Base-by-base conservation (phyloP, 1,140 invertebrate species). In the Heliconius hermathena region DNA sequence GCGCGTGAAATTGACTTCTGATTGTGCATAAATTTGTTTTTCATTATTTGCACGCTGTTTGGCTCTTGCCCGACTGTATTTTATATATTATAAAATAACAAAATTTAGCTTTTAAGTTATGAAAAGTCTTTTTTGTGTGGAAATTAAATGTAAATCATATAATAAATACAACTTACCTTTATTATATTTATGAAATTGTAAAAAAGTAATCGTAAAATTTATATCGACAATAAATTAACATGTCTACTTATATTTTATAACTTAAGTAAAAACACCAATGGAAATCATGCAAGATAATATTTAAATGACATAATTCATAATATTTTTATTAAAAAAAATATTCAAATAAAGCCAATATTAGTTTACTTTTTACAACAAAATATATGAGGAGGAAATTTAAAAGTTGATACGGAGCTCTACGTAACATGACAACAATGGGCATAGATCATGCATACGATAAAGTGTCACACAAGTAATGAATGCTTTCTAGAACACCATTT, bases 1-100 rank as follows among this genome's bases (percentile, higher is more conserved):
- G 60, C 60, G 60, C 60, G 60, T 66, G 60, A 66, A 66, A 66
- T 66, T 66, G 60, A 66, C 60, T 66, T 66, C 26, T 66, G 60
- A 66, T 66, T 66, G 60, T 29, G 60, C 60, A 66, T 66, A 66
- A 66, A 66, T 66, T 66, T 66, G 60, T 66, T 66, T n/a, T 66
- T 66, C 60, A 66, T 66, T 66, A 66, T 66, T 66, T 66, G 60
- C 26, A 66, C 60, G 60, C 60, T 2, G 60, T n/a, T 22, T 22
- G 54, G 54, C 13, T 22, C 26, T 26, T 29, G 0, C 13, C 60
- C 22, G 13, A 13, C 60, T 22, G 60, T 66, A 13, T 66, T 66
- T 66, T 13, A 66, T 26, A 26, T n/a, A n/a, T n/a, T n/a, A n/a
- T 66, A 66, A 66, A 26, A 26, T 66, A 66, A 29, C 26, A 66